These are phyloP conservation scores for Chaetophractus vellerosus DNA, from an alignment of 2,797 vertebrate species.

Conservation along the genomic window DNA sequence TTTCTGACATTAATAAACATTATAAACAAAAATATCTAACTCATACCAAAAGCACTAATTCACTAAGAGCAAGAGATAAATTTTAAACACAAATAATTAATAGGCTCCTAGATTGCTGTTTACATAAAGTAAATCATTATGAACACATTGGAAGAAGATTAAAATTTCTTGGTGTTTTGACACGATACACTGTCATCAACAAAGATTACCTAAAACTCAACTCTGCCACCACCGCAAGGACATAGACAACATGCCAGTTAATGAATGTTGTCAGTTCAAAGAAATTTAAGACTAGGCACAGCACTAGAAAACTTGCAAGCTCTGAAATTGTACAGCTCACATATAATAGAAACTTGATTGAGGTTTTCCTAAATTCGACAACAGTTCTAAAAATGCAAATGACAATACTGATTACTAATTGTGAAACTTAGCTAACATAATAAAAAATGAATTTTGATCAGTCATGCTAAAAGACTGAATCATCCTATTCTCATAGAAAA, in stretches of 20 bases:
- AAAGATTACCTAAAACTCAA: not conserved
- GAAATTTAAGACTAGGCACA: not conserved
- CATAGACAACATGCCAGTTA: not conserved
- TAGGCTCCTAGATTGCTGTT: not conserved
- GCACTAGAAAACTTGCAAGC: not conserved
- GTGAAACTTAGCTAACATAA: not conserved
- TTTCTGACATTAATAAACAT: slow-evolving; percentile 21
- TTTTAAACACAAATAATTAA: not conserved
- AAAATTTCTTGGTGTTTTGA: not conserved
- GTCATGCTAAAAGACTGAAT: not conserved
- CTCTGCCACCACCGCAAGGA: not conserved
- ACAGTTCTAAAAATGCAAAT: not conserved
- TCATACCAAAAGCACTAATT: not conserved
- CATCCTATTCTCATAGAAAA: not conserved
- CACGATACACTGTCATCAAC: not conserved
- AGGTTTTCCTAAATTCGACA: slow-evolving; percentile 1
- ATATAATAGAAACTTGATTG: not conserved
- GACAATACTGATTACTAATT: not conserved
- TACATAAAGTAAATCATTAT: not conserved
- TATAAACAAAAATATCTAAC: not conserved
- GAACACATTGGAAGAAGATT: not conserved
- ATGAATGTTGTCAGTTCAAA: not conserved
- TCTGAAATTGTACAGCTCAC: not conserved
- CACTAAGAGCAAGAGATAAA: not conserved
- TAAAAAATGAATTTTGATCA: not conserved